These are phyloP conservation scores for Passer domesticus DNA, from an alignment of 2,113 vertebrate species.

Conservation along the genomic window DNA sequence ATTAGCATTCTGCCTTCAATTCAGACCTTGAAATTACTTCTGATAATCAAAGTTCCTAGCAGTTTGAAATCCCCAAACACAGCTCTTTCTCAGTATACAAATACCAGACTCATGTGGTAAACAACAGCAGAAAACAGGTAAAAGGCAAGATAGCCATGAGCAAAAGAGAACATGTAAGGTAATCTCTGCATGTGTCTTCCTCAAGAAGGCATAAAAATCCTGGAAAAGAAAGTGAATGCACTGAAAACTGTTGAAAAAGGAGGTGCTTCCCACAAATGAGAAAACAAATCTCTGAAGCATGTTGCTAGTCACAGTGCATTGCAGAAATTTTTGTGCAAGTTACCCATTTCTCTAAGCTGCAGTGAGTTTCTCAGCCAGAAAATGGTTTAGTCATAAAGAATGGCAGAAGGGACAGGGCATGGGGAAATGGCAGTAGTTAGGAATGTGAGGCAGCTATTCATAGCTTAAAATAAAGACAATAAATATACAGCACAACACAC, in stretches of 20 bases:
- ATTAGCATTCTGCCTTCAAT: background rate
- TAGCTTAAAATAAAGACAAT: background rate
- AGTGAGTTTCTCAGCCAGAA: background rate
- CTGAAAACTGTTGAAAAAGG: background rate
- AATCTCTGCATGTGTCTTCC: background rate
- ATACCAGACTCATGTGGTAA: background rate
- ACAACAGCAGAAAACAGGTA: background rate
- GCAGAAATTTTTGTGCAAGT: background rate
- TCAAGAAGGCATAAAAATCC: background rate
- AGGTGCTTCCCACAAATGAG: background rate
- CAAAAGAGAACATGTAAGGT: background rate
- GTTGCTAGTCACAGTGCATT: background rate
- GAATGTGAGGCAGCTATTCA: background rate
- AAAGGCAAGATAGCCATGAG: background rate
- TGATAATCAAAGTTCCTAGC: background rate
- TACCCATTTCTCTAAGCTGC: background rate
- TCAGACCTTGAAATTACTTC: background rate
- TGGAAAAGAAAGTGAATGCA: background rate
- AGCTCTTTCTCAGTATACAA: background rate
- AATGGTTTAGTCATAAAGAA: background rate
- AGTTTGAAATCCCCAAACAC: background rate
- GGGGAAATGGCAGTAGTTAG: background rate
- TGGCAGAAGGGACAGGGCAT: fast-evolving
- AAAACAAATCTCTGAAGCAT: background rate
- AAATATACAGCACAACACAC: background rate